Conservation (phyloP, 1,140 invertebrate genomes). For the Drosophila gunungcola region DNA sequence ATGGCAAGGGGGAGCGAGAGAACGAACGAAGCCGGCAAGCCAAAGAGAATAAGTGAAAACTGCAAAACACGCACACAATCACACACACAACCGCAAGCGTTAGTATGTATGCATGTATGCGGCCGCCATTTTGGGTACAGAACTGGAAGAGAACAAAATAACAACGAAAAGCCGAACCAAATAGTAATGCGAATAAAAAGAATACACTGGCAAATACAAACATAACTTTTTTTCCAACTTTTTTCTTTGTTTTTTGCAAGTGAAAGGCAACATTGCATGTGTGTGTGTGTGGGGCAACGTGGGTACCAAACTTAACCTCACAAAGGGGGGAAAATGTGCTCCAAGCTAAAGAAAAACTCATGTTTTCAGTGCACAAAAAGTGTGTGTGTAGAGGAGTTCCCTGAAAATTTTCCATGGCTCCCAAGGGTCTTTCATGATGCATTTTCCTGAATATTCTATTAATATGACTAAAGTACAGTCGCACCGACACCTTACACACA, state of each 20-base stretch:
- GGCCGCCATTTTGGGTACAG: constrained; percentile 77
- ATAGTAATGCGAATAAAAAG: constrained; percentile 72
- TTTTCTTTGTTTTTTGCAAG: constrained; percentile 59
- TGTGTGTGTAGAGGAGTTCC: constrained; percentile 1
- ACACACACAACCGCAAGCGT: constrained; percentile 23
- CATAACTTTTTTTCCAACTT: constrained; percentile 38
- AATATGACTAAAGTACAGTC: constrained; percentile 76
- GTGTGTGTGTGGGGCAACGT: constrained; percentile 41
- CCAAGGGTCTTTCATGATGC: constrained; percentile 21
- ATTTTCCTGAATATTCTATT: constrained; percentile 60
- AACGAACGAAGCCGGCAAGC: constrained; percentile 62
- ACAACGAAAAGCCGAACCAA: constrained; percentile 73
- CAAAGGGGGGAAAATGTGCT: constrained; percentile 69
- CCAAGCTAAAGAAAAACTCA: constrained; percentile 17
- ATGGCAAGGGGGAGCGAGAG: constrained; percentile 43
- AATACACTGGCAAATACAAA: constrained; percentile 66
- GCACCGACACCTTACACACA: constrained; percentile 66
- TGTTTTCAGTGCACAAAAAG: background rate
- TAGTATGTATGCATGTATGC: constrained; percentile 38
- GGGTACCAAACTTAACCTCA: constrained; percentile 73
- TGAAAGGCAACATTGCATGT: constrained; percentile 56
- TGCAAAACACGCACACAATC: constrained; percentile 48
- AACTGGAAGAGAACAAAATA: constrained; percentile 75
- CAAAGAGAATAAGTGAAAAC: constrained; percentile 71
- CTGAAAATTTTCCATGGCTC: constrained; percentile 37